phyloP scores from a whole-genome alignment of 2,888 invertebrate species.

The Brachylomia viminalis region DNA sequence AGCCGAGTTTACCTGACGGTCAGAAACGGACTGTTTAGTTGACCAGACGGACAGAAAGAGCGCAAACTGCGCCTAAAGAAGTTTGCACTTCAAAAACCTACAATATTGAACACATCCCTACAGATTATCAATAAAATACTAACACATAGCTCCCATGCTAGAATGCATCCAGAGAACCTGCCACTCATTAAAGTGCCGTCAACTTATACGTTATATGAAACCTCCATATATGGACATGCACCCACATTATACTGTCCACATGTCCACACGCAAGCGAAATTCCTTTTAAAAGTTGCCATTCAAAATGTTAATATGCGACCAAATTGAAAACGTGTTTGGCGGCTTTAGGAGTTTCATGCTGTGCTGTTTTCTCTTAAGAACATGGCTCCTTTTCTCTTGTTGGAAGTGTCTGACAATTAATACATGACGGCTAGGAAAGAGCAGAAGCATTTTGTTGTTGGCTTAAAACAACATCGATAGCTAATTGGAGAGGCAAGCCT shows the following conservation, averaged over 20 bases:
- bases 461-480: background rate
- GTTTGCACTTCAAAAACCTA: background rate
- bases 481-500: background rate
- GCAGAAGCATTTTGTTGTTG: background rate
- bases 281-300: constrained; percentile 55
- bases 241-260: constrained; percentile 51
- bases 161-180: constrained; percentile 41
- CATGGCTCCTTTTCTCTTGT: background rate
- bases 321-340: constrained; percentile 42
- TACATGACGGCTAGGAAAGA: background rate
- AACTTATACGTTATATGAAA: constrained; percentile 47
- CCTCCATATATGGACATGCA: constrained; percentile 43
- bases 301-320: constrained; percentile 51
- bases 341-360: background rate
- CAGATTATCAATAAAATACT: constrained; percentile 31
- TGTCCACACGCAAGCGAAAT: constrained; percentile 42
- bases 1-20: background rate
- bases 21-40: too few relatives aligned
- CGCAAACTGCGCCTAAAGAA: background rate
- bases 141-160: constrained; percentile 44
- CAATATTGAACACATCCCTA: constrained; percentile 4
- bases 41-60: background rate
- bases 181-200: constrained; percentile 45
- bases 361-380: background rate
- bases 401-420: background rate